Evolutionary conservation across 2,888 invertebrate genomes (phyloP), one percentile per base, ranked within the genome.

Genomic region (Acrobasis suavella): DNA sequence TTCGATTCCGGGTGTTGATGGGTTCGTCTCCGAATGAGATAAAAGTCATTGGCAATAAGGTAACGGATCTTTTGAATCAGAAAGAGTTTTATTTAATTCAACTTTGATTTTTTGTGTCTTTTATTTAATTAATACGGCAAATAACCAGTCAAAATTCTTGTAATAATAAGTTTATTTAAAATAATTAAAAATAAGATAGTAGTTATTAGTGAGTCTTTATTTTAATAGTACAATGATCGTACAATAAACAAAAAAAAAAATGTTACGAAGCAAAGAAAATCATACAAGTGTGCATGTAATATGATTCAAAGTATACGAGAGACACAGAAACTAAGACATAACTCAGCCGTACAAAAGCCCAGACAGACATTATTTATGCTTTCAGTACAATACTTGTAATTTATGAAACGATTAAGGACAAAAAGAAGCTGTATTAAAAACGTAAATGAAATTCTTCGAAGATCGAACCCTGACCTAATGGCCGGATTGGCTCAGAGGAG

Each of bases 381-480:
- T 17, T n/a, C n/a, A 46, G n/a, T 56, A 56, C 56, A 42, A 42
- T 22, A 46, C 56, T 56, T 56, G 42, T 56, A 56, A 56, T 56
- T 56, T 56, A 56, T 56, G 56, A 22, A 17, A 42, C 42, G 56
- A 56, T 56, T 56, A 56, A 56, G 56, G 56, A 56, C 42, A 46
- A 56, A 56, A 56, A 56, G 56, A 56, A 46, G 56, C 39, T 22
- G 17, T 56, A 56, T 56, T 56, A 56, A 56, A 56, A 56, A 56
- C 56, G 56, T 56, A 56, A 56, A 56, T 56, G 56, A 56, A 56
- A 56, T 56, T 56, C 56, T 56, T 56, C 17, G 42, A 42, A 56
- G 56, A 56, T 56, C 56, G 56, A 56, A 56, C 22, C 22, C 56
- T 56, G 56, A 56, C 56, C 42, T 56, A 56, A 56, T 42, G 56